Evolutionary conservation across 2,888 invertebrate genomes (phyloP).

Genomic region (Pandemis heparana): DNA sequence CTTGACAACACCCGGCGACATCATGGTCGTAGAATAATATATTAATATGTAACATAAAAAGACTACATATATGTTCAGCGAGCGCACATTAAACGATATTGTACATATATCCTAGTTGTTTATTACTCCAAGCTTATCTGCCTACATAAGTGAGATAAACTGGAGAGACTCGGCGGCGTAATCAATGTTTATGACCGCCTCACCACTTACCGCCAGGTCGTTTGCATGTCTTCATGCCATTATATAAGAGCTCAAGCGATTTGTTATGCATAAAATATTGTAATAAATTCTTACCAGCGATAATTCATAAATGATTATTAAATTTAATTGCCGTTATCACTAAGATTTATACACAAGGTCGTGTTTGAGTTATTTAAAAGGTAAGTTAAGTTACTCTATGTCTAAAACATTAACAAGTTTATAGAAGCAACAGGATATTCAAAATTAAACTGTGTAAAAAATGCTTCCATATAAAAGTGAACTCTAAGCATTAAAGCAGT

Average conservation of each 20-base stretch:
- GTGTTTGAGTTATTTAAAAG: not conserved
- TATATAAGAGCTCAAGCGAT: conserved; percentile 40
- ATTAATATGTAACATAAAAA: conserved; percentile 7
- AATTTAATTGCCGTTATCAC: conserved; percentile 15
- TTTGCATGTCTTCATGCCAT: conserved; percentile 44
- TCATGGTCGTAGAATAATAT: not conserved
- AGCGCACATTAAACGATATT: conserved; percentile 17
- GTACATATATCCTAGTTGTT: conserved; percentile 21
- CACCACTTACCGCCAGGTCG: conserved; percentile 37
- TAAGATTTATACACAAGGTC: not conserved
- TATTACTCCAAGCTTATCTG: conserved; percentile 35
- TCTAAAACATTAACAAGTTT: not conserved
- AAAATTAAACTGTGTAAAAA: conserved; percentile 20
- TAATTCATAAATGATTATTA: conserved; percentile 38
- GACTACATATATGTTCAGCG: not conserved
- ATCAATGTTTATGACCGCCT: conserved; percentile 40
- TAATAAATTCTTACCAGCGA: conserved; percentile 39
- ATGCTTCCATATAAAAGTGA: conserved; percentile 10
- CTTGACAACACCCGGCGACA: not conserved
- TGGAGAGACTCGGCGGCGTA: conserved; percentile 32
- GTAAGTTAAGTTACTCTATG: not conserved
- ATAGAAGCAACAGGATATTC: not conserved
- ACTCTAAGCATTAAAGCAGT: conserved; percentile 18
- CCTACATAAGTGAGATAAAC: conserved; percentile 41
- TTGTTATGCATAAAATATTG: conserved; percentile 42